A percentile compares a stretch with the other conserved stretches of the same genome.
These are phyloP conservation scores for Napeogenes inachia DNA, from an alignment of 2,888 invertebrate species.

Conservation along the genomic window DNA sequence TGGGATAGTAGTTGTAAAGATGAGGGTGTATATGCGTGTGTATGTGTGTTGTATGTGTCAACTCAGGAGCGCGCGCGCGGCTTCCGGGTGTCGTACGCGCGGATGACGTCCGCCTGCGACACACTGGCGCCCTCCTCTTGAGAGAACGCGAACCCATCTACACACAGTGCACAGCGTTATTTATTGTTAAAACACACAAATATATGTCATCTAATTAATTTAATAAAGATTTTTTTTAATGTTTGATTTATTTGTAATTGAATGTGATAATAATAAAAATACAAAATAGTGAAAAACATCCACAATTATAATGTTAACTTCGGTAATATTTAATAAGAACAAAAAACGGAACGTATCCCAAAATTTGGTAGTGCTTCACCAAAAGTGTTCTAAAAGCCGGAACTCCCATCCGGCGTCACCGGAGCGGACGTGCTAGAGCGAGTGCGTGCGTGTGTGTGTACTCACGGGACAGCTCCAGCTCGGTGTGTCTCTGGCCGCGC, in stretches of 20 bases:
- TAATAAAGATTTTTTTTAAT: too few species aligned
- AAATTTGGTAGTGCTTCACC: neutral
- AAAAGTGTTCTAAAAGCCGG: constrained; percentile 1
- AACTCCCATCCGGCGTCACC: neutral
- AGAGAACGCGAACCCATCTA: constrained; percentile 99
- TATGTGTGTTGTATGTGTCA: constrained; percentile 28
- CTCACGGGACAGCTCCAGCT: constrained; percentile 96
- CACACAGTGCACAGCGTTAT: constrained; percentile 11
- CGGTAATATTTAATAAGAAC: constrained; percentile 2
- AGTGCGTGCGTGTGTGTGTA: constrained; percentile 56
- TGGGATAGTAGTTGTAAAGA: neutral
- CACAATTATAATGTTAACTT: neutral
- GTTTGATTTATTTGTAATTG: too few species aligned
- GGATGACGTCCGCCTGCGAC: constrained; percentile 95
- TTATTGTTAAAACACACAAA: neutral
- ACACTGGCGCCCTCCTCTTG: constrained; percentile 99
- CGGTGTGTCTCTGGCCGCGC: constrained; percentile 85
- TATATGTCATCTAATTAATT: too few species aligned
- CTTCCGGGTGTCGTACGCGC: constrained; percentile 96
- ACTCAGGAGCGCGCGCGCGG: constrained; percentile 86
- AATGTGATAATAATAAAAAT: neutral
- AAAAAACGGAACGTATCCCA: neutral
- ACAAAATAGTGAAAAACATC: neutral
- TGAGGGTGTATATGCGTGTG: constrained; percentile 9
- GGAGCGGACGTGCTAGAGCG: constrained; percentile 25